Evolutionary conservation across 2,888 invertebrate species (phyloP).

Genomic region (Epistrophe grossulariae): DNA sequence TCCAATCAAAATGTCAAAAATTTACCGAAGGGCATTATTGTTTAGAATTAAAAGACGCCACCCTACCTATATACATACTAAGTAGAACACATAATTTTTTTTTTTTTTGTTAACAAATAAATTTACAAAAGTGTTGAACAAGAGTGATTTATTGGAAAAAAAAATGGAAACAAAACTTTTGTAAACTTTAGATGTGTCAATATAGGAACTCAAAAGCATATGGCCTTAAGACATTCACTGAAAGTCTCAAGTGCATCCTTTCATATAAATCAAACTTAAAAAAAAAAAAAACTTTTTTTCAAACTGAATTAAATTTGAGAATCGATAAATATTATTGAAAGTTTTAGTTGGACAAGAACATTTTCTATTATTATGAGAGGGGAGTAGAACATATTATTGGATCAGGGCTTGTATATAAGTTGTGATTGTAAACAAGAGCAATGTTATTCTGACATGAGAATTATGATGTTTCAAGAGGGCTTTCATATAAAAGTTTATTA

Average conservation of each 20-base stretch:
- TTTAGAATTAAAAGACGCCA: slow-evolving; percentile 10
- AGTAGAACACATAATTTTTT: background rate
- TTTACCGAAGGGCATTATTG: slow-evolving; percentile 8
- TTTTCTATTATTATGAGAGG: background rate
- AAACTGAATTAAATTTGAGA: background rate
- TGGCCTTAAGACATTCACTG: background rate
- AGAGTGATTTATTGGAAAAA: slow-evolving; percentile 22
- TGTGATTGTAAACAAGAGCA: background rate
- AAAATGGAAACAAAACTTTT: background rate
- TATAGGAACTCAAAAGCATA: background rate
- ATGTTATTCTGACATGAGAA: background rate
- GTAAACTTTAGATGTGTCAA: slow-evolving; percentile 24
- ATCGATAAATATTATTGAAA: slow-evolving; percentile 12
- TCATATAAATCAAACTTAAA: background rate
- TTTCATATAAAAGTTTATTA: too few species aligned
- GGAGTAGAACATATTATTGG: background rate
- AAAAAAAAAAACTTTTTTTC: background rate
- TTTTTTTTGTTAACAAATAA: background rate
- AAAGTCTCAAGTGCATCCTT: slow-evolving; percentile 19
- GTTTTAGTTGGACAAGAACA: background rate
- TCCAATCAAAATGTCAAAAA: slow-evolving; percentile 34
- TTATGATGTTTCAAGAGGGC: background rate
- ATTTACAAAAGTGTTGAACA: slow-evolving; percentile 22
- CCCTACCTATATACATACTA: background rate
- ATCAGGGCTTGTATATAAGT: background rate